Conservation (phyloP, 2,888 invertebrate genomes). For the Lycophotia porphyrea region DNA sequence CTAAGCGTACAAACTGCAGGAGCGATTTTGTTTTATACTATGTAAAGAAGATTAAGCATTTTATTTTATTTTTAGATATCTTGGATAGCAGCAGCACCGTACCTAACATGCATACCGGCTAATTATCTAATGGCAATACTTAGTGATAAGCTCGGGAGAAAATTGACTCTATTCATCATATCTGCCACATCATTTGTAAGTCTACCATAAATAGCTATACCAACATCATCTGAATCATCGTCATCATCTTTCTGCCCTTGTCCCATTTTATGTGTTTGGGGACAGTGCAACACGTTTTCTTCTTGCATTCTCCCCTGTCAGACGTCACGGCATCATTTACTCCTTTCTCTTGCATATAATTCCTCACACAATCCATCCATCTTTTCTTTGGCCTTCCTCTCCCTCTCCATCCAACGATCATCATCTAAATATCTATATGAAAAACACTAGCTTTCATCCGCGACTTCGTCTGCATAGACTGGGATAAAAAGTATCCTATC, state of each 20-base stretch:
- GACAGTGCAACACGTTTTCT: too few species aligned
- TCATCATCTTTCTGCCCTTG: background rate
- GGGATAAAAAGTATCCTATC: background rate
- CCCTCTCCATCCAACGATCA: too few species aligned
- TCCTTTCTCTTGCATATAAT: too few species aligned
- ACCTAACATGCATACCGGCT: constrained; percentile 74
- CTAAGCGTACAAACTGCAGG: too few species aligned
- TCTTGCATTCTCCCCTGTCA: too few species aligned
- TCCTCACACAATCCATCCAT: too few species aligned
- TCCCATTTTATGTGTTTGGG: too few species aligned
- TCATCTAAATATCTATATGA: background rate
- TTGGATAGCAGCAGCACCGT: constrained; percentile 81
- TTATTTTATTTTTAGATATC: constrained; percentile 74
- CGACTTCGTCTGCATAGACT: background rate
- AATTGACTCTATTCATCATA: constrained; percentile 75
- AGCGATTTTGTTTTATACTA: too few species aligned
- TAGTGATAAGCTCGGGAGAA: constrained; percentile 80
- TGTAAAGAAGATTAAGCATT: background rate
- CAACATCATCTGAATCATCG: background rate
- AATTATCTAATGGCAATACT: constrained; percentile 75
- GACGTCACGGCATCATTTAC: too few species aligned
- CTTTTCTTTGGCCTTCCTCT: too few species aligned
- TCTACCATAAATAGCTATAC: background rate
- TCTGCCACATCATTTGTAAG: constrained; percentile 75
- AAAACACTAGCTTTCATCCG: background rate